Conservation (phyloP, 2,888 invertebrate species). For the Brachylomia viminalis region DNA sequence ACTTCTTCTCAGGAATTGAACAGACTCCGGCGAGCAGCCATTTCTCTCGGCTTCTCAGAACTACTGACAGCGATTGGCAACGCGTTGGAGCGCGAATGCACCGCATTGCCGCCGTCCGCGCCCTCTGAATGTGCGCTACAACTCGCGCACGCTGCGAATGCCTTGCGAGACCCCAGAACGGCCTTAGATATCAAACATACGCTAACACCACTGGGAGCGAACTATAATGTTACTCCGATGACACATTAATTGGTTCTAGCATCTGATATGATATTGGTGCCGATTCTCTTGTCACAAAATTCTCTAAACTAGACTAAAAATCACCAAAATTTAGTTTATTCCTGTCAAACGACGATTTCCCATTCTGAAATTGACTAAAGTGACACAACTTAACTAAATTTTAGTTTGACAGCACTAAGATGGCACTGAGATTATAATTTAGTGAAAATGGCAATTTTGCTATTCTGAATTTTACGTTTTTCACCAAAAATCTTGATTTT, state of each 20-base stretch:
- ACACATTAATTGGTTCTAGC: slow-evolving; percentile 60
- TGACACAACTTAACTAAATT: too few species aligned
- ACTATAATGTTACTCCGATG: slow-evolving; percentile 77
- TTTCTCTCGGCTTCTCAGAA: slow-evolving; percentile 97
- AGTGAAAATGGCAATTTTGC: too few species aligned
- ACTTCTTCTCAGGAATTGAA: slow-evolving; percentile 94
- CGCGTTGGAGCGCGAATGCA: slow-evolving; percentile 97
- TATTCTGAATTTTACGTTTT: too few species aligned
- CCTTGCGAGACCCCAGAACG: slow-evolving; percentile 93
- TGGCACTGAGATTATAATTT: too few species aligned
- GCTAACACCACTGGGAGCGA: slow-evolving; percentile 81
- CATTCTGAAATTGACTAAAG: too few species aligned
- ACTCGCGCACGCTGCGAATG: slow-evolving; percentile 96
- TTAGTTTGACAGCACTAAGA: too few species aligned
- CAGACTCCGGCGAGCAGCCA: slow-evolving; percentile 96
- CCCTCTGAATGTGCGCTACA: slow-evolving; percentile 97
- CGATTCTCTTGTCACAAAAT: too few species aligned
- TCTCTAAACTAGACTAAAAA: too few species aligned
- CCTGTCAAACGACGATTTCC: too few species aligned
- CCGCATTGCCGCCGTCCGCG: slow-evolving; percentile 93
- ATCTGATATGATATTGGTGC: background rate
- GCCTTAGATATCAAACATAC: slow-evolving; percentile 86
- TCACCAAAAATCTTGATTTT: too few species aligned
- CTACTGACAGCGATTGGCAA: slow-evolving; percentile 95
- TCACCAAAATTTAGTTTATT: too few species aligned